Base-by-base conservation (phyloP, 2,797 vertebrate species). In the Cirrhinus mrigala region DNA sequence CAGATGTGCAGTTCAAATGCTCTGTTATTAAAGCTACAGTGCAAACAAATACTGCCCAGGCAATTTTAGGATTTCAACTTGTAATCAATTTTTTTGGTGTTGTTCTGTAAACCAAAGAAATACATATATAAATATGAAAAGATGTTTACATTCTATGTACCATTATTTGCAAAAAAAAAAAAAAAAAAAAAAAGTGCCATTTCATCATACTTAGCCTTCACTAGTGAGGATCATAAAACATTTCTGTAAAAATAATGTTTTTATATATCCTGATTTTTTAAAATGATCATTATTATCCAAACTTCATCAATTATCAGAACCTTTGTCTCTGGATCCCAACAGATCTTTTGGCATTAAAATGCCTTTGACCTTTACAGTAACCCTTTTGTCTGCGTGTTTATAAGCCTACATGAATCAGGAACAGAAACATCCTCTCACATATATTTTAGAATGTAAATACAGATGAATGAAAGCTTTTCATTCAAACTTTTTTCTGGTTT, bases 281-380 rank as follows among this genome's bases (percentile, higher is more conserved):
- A 29, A 7, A 15, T 27, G 4, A 37, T 37, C 5, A 37, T 37
- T 37, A 62, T 27, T 1, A 14, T 71, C 44, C 24, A 37, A 68
- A 33, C 9, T 37, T 68, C 33, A 8, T 44, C 3, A 71, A 8
- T n/a, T 24, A 24, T 16, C 6, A 24, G 24, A 71, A 48, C 1
- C 6, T 24, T 40, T 48, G 44, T 48, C 44, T 27, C 69, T 48
- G 15, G 9, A 40, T 40, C 4, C 18, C 16, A 69, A 40, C 3
- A 24, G 6, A 71, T 27, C n/a, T 71, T 46, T 48, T 71, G 69
- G 16, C 22, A 15, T n/a, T 14, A 33, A n/a, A 60, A 60, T n/a
- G 3, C 69, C 3, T 71, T 46, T 74, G 71, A 52, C 48, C 24
- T 74, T 74, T 74, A 75, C 46, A 54, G 16, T 33, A 54, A 75